These are phyloP conservation scores for Gavialis gangeticus DNA, from an alignment of 2,113 vertebrate genomes.

Conservation along the genomic window DNA sequence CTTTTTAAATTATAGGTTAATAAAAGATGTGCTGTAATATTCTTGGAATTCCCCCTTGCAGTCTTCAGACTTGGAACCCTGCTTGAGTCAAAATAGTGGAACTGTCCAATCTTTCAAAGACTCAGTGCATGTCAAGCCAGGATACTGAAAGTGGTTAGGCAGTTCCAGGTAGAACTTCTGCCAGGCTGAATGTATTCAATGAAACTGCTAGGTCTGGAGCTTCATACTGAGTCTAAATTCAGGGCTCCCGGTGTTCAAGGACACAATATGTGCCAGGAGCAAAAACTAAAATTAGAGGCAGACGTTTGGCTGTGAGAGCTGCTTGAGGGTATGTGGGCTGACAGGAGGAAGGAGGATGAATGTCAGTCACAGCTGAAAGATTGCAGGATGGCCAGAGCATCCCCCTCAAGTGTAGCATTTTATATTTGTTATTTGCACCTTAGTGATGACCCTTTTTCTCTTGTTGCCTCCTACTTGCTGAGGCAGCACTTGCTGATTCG, in stretches of 20 bases:
- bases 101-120: not conserved
- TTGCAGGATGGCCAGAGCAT: not conserved
- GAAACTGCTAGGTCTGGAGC: constrained; percentile 71
- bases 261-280: constrained; percentile 71
- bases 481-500: not conserved
- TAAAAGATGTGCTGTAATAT: not conserved
- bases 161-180: constrained; percentile 56
- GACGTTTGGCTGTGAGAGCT: constrained; percentile 71
- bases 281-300: constrained; percentile 78
- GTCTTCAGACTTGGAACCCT: not conserved
- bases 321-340: constrained; percentile 62
- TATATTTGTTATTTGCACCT: not conserved
- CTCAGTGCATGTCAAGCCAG: not conserved
- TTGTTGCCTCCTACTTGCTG: not conserved
- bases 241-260: constrained; percentile 71
- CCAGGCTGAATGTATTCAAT: constrained; percentile 32
- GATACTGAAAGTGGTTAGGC: not conserved
- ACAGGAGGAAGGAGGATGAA: constrained; percentile 32
- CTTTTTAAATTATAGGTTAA: not conserved
- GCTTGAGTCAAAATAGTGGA: not conserved
- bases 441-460: not conserved
- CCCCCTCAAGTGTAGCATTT: not conserved
- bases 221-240: constrained; percentile 74
- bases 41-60: not conserved
- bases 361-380: not conserved